phyloP scores from a whole-genome alignment of 2,888 invertebrate species.

The Plemyria rubiginata region DNA sequence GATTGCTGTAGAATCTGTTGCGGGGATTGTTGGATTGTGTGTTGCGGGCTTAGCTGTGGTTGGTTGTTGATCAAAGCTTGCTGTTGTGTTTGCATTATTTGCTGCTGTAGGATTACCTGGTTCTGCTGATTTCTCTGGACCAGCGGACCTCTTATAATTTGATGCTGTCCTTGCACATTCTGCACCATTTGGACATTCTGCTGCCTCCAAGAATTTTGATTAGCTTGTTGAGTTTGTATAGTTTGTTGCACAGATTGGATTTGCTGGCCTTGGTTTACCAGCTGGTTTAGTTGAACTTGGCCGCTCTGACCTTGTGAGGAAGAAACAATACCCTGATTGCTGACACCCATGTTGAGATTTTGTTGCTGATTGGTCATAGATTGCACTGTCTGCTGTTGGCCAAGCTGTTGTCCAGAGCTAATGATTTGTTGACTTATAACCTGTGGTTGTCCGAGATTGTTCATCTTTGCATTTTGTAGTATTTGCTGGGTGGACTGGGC shows the following conservation, averaged over 20 bases:
- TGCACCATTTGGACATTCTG: conserved; percentile 83
- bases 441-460: conserved; percentile 72
- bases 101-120: conserved; percentile 84
- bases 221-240: conserved; percentile 71
- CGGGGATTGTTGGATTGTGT: conserved; percentile 79
- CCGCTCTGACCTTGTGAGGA: conserved; percentile 70
- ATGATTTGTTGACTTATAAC: conserved; percentile 76
- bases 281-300: conserved; percentile 76
- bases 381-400: conserved; percentile 77
- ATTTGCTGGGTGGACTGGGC: conserved; percentile 77
- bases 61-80: conserved; percentile 77
- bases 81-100: conserved; percentile 84
- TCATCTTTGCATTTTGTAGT: conserved; percentile 78
- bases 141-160: conserved; percentile 76
- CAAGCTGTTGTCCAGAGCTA: conserved; percentile 79
- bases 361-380: conserved; percentile 74
- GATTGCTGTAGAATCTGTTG: conserved; percentile 87
- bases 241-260: conserved; percentile 79
- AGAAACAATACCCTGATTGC: conserved; percentile 71
- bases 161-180: conserved; percentile 82
- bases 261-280: conserved; percentile 78
- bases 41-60: conserved; percentile 81
- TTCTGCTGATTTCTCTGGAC: conserved; percentile 75
- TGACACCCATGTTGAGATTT: conserved; percentile 77
- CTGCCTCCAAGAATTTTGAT: conserved; percentile 77